phyloP scores from a whole-genome alignment of 2,888 invertebrate genomes.

The Reticulitermes lucifugus region DNA sequence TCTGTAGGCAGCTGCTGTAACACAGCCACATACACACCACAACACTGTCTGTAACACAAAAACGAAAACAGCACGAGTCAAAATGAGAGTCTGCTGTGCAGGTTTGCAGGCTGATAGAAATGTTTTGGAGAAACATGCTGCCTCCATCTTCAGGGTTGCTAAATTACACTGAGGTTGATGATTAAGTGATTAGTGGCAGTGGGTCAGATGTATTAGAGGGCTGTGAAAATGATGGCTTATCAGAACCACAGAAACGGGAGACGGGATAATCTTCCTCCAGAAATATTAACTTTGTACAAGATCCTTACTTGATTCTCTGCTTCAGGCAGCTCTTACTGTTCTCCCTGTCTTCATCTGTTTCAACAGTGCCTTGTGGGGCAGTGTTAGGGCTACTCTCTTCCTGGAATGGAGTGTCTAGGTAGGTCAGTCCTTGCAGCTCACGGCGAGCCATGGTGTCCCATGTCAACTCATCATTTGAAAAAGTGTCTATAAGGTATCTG shows the following conservation, averaged over 20 bases:
- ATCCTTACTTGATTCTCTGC: conserved; percentile 54
- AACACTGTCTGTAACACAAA: conserved; percentile 61
- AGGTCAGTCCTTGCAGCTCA: conserved; percentile 66
- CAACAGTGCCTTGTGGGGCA: not conserved
- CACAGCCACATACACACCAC: conserved; percentile 66
- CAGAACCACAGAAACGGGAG: too few relatives aligned
- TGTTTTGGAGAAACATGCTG: too few relatives aligned
- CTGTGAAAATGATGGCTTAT: too few relatives aligned
- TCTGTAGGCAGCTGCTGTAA: conserved; percentile 65
- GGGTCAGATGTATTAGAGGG: too few relatives aligned
- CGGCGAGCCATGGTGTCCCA: conserved; percentile 73
- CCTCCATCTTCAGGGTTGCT: too few relatives aligned
- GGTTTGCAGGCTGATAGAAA: too few relatives aligned
- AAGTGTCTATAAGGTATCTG: conserved; percentile 66
- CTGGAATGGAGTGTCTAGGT: conserved; percentile 23
- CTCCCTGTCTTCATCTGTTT: conserved; percentile 16
- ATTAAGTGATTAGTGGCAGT: too few relatives aligned
- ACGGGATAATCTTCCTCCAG: too few relatives aligned
- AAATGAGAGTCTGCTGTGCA: too few relatives aligned
- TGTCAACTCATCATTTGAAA: conserved; percentile 67
- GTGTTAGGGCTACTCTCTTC: not conserved
- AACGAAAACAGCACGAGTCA: not conserved
- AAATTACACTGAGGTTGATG: too few relatives aligned
- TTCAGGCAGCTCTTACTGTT: conserved; percentile 50
- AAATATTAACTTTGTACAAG: too few relatives aligned